Conservation (phyloP, 1,140 invertebrate genomes). For the Colletes latitarsis region DNA sequence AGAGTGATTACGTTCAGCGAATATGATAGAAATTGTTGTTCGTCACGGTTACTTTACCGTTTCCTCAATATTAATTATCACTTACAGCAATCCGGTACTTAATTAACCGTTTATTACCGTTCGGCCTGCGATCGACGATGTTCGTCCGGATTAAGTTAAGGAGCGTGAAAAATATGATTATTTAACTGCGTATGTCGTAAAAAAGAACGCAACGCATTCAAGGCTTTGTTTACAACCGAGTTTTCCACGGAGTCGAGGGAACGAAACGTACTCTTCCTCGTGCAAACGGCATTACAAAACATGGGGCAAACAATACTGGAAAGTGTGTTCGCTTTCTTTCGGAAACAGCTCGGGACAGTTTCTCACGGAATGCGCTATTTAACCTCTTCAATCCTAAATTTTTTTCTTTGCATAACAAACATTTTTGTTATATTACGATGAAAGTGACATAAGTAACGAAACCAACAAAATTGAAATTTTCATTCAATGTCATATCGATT, state of each 20-base stretch:
- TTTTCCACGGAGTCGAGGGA: slow-evolving; percentile 8
- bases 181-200: neutral
- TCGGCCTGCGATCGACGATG: neutral
- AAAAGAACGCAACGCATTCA: neutral
- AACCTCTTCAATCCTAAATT: neutral
- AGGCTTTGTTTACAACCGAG: neutral
- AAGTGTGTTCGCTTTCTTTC: slow-evolving; percentile 44
- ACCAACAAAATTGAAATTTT: too few species aligned
- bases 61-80: neutral
- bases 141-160: neutral
- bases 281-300: slow-evolving; percentile 9
- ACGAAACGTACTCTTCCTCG: neutral
- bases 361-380: slow-evolving; percentile 11
- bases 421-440: too few species aligned
- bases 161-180: slow-evolving; percentile 3
- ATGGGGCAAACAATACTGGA: slow-evolving; percentile 39
- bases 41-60: neutral
- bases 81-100: neutral
- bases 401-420: too few species aligned
- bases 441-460: too few species aligned
- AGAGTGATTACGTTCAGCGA: neutral
- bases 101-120: too few species aligned
- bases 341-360: slow-evolving; percentile 32
- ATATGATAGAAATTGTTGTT: neutral
- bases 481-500: too few species aligned